These are phyloP conservation scores for Caenorhabditis panamensis DNA, from an alignment of 2,888 invertebrate species.

Conservation along the genomic window DNA sequence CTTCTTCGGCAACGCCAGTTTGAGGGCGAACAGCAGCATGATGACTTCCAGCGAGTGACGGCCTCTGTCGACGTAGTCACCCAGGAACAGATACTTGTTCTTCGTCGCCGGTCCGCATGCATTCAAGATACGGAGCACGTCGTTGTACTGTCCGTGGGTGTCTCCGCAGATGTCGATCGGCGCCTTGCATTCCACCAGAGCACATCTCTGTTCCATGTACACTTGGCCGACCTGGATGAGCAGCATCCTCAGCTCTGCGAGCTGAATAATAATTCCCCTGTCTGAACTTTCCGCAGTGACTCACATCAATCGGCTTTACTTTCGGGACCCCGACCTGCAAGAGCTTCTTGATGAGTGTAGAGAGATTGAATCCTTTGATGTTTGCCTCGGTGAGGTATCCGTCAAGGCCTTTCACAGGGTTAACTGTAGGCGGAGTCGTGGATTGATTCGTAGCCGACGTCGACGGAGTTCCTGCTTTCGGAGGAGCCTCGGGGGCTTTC, in stretches of 20 bases:
- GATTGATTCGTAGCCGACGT: no score
- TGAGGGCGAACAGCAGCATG: slow-evolving; percentile 88
- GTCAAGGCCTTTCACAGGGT: no score
- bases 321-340: no score
- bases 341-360: no score
- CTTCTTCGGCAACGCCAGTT: slow-evolving; percentile 86
- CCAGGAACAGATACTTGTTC: slow-evolving; percentile 81
- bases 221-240: neutral
- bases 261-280: neutral
- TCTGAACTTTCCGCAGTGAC: no score
- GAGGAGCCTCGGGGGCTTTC: no score
- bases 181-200: neutral
- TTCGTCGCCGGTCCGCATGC: no score
- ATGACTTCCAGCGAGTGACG: slow-evolving; percentile 86
- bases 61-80: slow-evolving; percentile 95
- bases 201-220: neutral
- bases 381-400: no score
- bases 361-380: no score
- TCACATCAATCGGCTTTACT: no score
- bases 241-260: neutral
- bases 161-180: neutral
- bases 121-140: neutral
- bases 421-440: no score
- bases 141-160: neutral
- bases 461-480: no score